Conservation (phyloP, 2,888 invertebrate species). For the Leucophenga maculata region DNA sequence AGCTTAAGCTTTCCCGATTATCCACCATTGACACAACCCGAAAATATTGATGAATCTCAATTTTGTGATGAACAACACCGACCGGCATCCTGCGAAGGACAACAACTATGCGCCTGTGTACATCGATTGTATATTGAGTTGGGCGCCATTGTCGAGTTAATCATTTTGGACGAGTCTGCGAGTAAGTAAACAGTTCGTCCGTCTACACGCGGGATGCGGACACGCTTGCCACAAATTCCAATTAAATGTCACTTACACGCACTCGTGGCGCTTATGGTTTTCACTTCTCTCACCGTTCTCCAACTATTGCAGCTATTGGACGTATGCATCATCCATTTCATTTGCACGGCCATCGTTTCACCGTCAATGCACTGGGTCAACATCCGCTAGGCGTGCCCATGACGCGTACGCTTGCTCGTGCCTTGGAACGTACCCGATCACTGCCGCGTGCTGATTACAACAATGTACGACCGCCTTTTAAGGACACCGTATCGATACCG, state of each 20-base stretch:
- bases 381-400: constrained; percentile 47
- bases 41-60: constrained; percentile 57
- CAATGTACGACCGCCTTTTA: constrained; percentile 56
- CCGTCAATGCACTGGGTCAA: constrained; percentile 62
- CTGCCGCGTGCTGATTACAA: constrained; percentile 40
- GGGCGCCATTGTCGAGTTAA: constrained; percentile 61
- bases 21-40: constrained; percentile 81
- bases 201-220: constrained; percentile 29
- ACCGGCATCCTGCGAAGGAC: constrained; percentile 46
- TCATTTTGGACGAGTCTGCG: constrained; percentile 64
- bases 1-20: constrained; percentile 84
- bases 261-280: too few species aligned
- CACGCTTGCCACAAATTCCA: constrained; percentile 53
- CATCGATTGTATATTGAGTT: constrained; percentile 55
- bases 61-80: constrained; percentile 56
- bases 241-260: constrained; percentile 50
- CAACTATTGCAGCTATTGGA: constrained; percentile 48
- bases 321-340: constrained; percentile 70
- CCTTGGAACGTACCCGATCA: constrained; percentile 41
- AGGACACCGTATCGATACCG: constrained; percentile 67
- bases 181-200: constrained; percentile 57
- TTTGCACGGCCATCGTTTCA: constrained; percentile 68
- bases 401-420: constrained; percentile 48
- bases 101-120: constrained; percentile 50
- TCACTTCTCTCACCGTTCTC: too few species aligned